phyloP scores from a whole-genome alignment of 2,113 vertebrate genomes.

The Nycticebus coucang region DNA sequence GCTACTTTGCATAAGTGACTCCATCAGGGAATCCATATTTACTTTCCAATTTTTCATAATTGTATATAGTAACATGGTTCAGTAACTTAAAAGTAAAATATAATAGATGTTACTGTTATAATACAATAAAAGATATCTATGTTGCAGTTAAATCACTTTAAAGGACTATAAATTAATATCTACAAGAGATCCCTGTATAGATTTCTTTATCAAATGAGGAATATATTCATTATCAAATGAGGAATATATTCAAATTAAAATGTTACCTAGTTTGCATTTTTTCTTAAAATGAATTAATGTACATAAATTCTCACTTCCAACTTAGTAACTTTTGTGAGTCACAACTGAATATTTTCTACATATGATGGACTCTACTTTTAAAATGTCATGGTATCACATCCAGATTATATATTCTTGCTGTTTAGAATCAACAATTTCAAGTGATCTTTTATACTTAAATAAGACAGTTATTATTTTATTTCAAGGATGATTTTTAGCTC shows the following conservation, averaged over 20 bases:
- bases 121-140: slow-evolving; percentile 4
- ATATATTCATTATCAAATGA: slow-evolving; percentile 26
- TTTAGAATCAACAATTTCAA: slow-evolving; percentile 48
- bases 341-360: slow-evolving; percentile 26
- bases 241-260: slow-evolving; percentile 54
- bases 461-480: slow-evolving; percentile 71
- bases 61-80: not conserved
- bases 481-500: slow-evolving; percentile 88
- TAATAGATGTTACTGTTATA: slow-evolving; percentile 46
- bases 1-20: not conserved
- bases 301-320: slow-evolving; percentile 45
- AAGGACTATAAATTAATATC: slow-evolving; percentile 16
- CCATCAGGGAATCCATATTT: not conserved
- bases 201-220: not conserved
- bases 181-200: not conserved
- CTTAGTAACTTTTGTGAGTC: slow-evolving; percentile 44
- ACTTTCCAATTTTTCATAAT: not conserved
- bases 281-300: slow-evolving; percentile 48
- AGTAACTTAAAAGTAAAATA: slow-evolving; percentile 25
- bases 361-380: not conserved
- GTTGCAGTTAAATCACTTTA: slow-evolving; percentile 22
- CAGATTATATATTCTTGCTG: slow-evolving; percentile 15
- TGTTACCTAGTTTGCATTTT: slow-evolving; percentile 31
- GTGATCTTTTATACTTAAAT: slow-evolving; percentile 19
- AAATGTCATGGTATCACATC: not conserved